Percentiles rank a stretch among this genome's conserved stretches.
phyloP scores from a whole-genome alignment of 92 coral and sea anemone genomes.

The Umimayanthus kanabou region DNA sequence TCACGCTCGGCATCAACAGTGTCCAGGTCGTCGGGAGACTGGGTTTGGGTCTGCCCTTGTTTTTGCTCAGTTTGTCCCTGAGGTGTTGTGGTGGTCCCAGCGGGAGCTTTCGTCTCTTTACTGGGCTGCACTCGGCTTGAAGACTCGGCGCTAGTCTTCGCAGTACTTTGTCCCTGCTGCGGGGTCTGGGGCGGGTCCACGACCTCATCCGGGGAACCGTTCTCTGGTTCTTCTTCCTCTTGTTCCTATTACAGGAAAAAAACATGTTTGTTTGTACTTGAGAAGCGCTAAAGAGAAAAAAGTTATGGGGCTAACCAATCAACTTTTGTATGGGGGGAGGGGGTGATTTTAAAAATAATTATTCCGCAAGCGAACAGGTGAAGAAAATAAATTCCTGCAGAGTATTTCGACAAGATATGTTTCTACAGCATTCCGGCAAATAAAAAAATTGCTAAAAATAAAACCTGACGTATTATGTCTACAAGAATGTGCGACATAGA shows the following conservation, averaged over 20 bases:
- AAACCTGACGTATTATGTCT: too few relatives aligned
- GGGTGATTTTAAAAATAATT: too few relatives aligned
- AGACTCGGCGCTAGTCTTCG: slow-evolving; percentile 12
- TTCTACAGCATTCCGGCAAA: too few relatives aligned
- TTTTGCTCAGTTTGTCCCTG: slow-evolving; percentile 8
- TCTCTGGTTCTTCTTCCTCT: slow-evolving; percentile 86
- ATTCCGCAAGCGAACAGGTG: too few relatives aligned
- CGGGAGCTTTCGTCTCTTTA: slow-evolving; percentile 15
- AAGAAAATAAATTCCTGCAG: too few relatives aligned
- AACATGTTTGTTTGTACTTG: not conserved
- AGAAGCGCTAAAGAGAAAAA: not conserved
- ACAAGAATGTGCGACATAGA: too few relatives aligned
- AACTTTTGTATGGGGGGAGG: too few relatives aligned
- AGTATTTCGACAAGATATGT: too few relatives aligned
- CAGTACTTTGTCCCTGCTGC: slow-evolving; percentile 27
- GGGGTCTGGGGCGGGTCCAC: slow-evolving; percentile 53
- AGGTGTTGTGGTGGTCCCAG: slow-evolving; percentile 13
- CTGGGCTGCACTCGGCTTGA: slow-evolving; percentile 32
- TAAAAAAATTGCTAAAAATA: too few relatives aligned
- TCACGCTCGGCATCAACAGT: slow-evolving; percentile 4
- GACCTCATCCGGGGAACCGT: slow-evolving; percentile 86
- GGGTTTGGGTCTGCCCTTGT: slow-evolving; percentile 24
- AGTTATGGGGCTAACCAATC: too few relatives aligned
- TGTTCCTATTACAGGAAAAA: slow-evolving; percentile 52
- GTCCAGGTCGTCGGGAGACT: slow-evolving; percentile 27